Evolutionary conservation across 2,113 vertebrate species (phyloP), one percentile per base, ranked within the genome.

Genomic region (Benitochromis conjunctus): DNA sequence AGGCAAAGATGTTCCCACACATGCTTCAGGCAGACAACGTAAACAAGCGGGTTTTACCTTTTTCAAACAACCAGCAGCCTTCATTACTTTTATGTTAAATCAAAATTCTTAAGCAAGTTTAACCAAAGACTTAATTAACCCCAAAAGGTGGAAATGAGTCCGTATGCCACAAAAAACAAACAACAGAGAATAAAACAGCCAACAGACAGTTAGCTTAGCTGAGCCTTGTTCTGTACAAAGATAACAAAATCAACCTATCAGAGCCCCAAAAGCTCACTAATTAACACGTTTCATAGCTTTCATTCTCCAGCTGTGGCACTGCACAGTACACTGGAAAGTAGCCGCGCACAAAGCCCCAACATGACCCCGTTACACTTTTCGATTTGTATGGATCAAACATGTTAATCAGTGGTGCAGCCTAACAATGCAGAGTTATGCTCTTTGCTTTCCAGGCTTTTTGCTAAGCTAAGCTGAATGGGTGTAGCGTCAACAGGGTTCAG

Each of bases 371-470:
- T 12, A 51, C 4, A 11, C 10, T 7, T 76, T 76, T 3, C 6
- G 1, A 76, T 53, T 76, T 4, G 26, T 76, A 53, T 76, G 2
- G 18, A 34, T 76, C 71, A 76, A 76, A 76, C 71, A n/a, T 76
- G 46, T 53, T 76, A 76, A 76, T n/a, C 29, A 53, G 26, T 31
- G 71, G 71, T 31, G 71, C 71, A 51, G 71, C 29, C 31, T 19
- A 31, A 1, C 46, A 31, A 2, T n/a, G 26, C 0, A 51, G 0
- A 76, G 29, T 19, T 31, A 19, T 31, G 26, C 26, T 31, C 0
- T 5, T 76, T 76, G 43, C 18, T 76, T 76, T 76, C 46, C 71
- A 76, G 3, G 16, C 4, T 76, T 53, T 34, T 53, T 53, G 46
- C 46, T 53, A n/a, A 76, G 10, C 10, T 76, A 34, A 53, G 71